A percentile compares a stretch with the other conserved stretches of the same genome.
phyloP scores from a whole-genome alignment of 2,797 vertebrate genomes.

The Molossus alvarezi region DNA sequence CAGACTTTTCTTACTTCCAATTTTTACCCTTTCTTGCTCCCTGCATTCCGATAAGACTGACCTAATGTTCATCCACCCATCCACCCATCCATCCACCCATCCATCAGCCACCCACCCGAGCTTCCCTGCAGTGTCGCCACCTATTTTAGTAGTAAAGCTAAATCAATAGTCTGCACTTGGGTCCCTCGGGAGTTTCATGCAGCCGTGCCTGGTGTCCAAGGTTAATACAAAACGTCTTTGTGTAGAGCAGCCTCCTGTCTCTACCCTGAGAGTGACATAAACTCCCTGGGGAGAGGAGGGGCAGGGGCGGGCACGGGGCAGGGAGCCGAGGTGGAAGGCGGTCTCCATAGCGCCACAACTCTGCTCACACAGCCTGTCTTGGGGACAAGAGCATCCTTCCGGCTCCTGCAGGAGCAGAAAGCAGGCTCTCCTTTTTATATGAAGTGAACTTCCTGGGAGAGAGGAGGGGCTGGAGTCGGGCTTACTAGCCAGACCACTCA shows the following conservation, averaged over 20 bases:
- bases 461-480: not conserved
- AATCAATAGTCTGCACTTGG: not conserved
- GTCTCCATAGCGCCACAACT: not conserved
- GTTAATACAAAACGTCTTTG: slow-evolving; percentile 49
- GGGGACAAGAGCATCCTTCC: slow-evolving; percentile 55
- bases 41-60: slow-evolving; percentile 3
- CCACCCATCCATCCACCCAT: not conserved
- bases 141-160: not conserved
- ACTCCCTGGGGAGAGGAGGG: slow-evolving; percentile 30
- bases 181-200: not conserved
- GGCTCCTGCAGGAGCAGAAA: not conserved
- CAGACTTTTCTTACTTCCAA: not conserved
- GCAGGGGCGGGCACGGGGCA: not conserved
- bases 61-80: not conserved
- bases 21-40: not conserved
- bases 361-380: slow-evolving; percentile 59
- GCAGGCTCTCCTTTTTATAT: not conserved
- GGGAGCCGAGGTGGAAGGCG: not conserved
- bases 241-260: not conserved
- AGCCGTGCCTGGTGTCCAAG: not conserved
- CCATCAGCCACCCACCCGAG: not conserved
- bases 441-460: not conserved
- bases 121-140: not conserved
- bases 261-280: not conserved
- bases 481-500: slow-evolving; percentile 5